Conservation (phyloP, 2,888 invertebrate species). For the Poecilus cupreus region DNA sequence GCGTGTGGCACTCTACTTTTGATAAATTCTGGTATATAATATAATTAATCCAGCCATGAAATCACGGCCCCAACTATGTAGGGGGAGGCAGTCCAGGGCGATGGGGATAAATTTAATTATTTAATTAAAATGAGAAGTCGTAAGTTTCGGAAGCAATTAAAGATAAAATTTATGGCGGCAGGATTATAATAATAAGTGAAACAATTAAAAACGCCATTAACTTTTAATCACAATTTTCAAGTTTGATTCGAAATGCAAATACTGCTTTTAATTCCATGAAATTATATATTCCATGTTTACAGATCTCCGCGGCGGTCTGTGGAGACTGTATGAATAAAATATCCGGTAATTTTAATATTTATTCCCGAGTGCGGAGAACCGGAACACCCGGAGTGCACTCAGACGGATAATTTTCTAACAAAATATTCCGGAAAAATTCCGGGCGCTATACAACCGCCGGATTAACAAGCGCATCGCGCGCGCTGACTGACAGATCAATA, state of each 20-base stretch:
- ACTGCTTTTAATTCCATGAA: conserved; percentile 43
- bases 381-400: conserved; percentile 25
- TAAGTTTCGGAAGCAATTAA: too few species aligned
- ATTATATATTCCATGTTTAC: conserved; percentile 57
- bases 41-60: too few species aligned
- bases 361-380: conserved; percentile 32
- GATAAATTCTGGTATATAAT: too few species aligned
- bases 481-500: conserved; percentile 16
- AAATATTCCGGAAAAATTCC: conserved; percentile 44
- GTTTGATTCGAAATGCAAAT: conserved; percentile 47
- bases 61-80: too few species aligned
- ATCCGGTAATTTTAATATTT: conserved; percentile 55
- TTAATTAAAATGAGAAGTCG: too few species aligned
- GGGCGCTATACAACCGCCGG: not conserved
- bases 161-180: too few species aligned
- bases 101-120: too few species aligned
- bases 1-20: too few species aligned
- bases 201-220: conserved; percentile 48
- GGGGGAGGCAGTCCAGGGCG: too few species aligned
- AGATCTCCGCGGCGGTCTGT: conserved; percentile 42
- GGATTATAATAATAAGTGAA: not conserved
- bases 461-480: conserved; percentile 16
- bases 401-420: conserved; percentile 37
- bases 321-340: conserved; percentile 55
- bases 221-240: conserved; percentile 22